phyloP scores from a whole-genome alignment of 1,140 invertebrate genomes.

The Laupala kohalensis region DNA sequence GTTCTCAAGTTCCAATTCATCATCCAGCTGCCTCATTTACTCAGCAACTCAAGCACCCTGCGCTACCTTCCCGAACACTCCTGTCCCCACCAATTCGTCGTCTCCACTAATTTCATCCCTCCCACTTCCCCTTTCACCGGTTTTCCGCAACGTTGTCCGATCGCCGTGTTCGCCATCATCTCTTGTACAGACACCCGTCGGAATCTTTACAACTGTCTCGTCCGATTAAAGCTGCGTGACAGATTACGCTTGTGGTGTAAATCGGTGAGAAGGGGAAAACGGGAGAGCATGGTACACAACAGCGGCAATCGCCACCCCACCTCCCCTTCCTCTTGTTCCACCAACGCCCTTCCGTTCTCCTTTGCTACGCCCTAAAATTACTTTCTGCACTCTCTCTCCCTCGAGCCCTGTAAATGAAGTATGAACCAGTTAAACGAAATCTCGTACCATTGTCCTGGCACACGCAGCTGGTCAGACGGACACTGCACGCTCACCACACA shows the following conservation, averaged over 20 bases:
- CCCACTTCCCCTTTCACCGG: neutral
- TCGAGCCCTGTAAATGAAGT: neutral
- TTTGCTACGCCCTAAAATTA: neutral
- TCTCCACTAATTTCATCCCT: no score
- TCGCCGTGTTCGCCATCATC: neutral
- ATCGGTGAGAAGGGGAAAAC: neutral
- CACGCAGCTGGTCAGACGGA: neutral
- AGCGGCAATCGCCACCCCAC: neutral
- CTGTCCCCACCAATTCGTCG: neutral
- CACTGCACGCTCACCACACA: neutral
- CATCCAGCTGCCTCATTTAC: no score
- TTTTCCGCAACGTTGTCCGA: neutral
- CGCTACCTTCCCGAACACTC: neutral
- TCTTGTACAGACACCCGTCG: neutral
- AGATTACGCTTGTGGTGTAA: neutral
- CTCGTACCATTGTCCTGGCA: neutral
- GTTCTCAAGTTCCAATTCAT: no score
- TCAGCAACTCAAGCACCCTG: neutral
- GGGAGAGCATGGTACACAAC: neutral
- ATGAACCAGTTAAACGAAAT: neutral
- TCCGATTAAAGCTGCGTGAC: neutral
- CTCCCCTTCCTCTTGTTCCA: neutral
- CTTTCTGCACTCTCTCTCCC: neutral
- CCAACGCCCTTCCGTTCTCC: no score
- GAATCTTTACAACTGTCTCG: neutral